Percentiles rank a stretch among this genome's conserved stretches.
Evolutionary conservation across 2,113 vertebrate genomes (phyloP).

Genomic region (Centropus bengalensis): DNA sequence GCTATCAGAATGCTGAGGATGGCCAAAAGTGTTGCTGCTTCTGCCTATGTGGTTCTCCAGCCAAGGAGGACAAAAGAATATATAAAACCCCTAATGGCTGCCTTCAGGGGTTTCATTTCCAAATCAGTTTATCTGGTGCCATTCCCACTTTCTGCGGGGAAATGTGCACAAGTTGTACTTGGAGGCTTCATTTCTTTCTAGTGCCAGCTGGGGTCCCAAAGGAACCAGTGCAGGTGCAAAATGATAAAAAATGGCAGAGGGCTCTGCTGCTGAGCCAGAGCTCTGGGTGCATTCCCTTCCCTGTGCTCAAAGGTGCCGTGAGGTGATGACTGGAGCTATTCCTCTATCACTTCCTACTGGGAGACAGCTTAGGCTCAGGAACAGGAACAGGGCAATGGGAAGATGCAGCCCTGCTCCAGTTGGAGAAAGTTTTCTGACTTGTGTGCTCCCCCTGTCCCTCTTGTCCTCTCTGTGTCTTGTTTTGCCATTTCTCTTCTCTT

Average conservation of each 20-base stretch:
- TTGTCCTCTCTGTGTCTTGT: neutral
- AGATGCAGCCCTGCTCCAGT: neutral
- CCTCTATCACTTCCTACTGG: neutral
- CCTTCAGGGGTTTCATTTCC: constrained; percentile 22
- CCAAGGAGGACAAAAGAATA: constrained; percentile 55
- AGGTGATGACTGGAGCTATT: neutral
- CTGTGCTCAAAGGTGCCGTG: neutral
- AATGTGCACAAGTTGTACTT: constrained; percentile 34
- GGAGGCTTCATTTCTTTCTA: constrained; percentile 17
- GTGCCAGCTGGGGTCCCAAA: constrained; percentile 49
- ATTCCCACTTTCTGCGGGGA: constrained; percentile 39
- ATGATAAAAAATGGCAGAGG: neutral
- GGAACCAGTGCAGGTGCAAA: constrained; percentile 2
- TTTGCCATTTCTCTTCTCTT: neutral
- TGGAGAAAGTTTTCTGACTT: neutral
- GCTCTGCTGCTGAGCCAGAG: neutral
- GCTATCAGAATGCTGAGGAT: neutral
- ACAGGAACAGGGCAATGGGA: neutral
- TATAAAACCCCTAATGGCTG: constrained; percentile 32
- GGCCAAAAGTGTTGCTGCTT: neutral
- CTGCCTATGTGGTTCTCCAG: constrained; percentile 11
- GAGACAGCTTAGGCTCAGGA: neutral
- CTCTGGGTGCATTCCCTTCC: neutral
- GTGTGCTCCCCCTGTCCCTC: neutral
- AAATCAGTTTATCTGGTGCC: constrained; percentile 35